Conservation (phyloP, 1,140 invertebrate genomes). For the Batillaria attramentaria region DNA sequence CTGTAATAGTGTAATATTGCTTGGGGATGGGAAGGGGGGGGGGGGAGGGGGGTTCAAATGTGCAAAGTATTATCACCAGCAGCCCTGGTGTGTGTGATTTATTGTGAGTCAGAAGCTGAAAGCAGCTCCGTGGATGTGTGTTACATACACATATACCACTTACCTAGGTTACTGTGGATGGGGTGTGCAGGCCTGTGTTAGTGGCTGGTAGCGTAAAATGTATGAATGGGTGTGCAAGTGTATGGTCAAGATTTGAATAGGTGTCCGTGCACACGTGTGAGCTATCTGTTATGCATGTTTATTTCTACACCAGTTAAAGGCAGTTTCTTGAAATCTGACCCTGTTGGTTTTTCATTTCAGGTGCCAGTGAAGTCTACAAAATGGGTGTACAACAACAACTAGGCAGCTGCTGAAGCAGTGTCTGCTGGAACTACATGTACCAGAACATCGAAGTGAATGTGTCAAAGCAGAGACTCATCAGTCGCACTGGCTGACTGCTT, state of each 20-base stretch:
- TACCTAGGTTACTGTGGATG: too few species aligned
- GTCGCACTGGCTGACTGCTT: too few species aligned
- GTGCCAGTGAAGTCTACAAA: constrained; percentile 29
- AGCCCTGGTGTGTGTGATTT: too few species aligned
- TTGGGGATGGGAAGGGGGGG: not conserved
- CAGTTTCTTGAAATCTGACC: not conserved
- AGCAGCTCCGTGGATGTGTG: too few species aligned
- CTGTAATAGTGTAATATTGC: not conserved
- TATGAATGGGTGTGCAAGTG: constrained; percentile 3
- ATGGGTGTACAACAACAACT: constrained; percentile 41
- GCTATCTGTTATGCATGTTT: not conserved
- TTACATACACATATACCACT: too few species aligned
- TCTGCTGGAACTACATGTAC: too few species aligned
- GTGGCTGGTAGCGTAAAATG: not conserved
- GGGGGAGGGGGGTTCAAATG: not conserved
- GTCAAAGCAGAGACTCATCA: too few species aligned
- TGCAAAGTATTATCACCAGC: not conserved
- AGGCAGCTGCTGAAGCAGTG: too few species aligned
- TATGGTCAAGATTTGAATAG: not conserved
- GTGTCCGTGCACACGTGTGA: constrained; percentile 5
- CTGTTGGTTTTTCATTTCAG: not conserved
- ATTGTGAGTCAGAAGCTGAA: too few species aligned
- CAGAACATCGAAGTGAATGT: too few species aligned
- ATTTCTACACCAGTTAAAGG: not conserved
- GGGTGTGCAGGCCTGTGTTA: too few species aligned